phyloP scores from a whole-genome alignment of 1,140 invertebrate species.

The Pogonomyrmex barbatus region DNA sequence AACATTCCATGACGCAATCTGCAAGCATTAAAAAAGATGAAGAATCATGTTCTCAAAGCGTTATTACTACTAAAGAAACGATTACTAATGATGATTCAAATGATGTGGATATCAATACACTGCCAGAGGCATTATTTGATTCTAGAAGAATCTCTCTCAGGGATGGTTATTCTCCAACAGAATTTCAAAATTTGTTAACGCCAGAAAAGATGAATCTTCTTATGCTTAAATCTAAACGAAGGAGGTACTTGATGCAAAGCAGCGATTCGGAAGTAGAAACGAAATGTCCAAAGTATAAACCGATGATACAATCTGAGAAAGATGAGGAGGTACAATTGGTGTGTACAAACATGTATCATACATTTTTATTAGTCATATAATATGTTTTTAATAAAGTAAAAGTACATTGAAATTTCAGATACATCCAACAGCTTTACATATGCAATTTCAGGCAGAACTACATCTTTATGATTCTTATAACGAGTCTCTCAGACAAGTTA shows the following conservation, averaged over 20 bases:
- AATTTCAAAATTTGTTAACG: slow-evolving; percentile 82
- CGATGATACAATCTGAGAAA: slow-evolving; percentile 53
- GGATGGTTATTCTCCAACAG: slow-evolving; percentile 78
- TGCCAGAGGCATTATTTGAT: slow-evolving; percentile 80
- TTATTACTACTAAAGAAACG: slow-evolving; percentile 57
- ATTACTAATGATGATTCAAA: slow-evolving; percentile 74
- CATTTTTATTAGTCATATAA: not conserved
- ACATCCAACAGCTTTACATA: slow-evolving; percentile 83
- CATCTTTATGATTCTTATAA: slow-evolving; percentile 84
- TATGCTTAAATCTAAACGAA: slow-evolving; percentile 79
- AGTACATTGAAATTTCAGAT: slow-evolving; percentile 70
- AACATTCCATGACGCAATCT: slow-evolving; percentile 65
- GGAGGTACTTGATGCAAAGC: slow-evolving; percentile 75
- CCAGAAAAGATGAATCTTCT: slow-evolving; percentile 83
- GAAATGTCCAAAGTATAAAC: slow-evolving; percentile 63
- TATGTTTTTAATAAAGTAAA: slow-evolving; percentile 44
- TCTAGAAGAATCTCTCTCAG: slow-evolving; percentile 83
- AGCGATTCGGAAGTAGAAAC: slow-evolving; percentile 67
- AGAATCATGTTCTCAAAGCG: slow-evolving; percentile 61
- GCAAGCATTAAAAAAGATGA: slow-evolving; percentile 64
- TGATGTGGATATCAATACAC: slow-evolving; percentile 69
- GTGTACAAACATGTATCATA: slow-evolving; percentile 44
- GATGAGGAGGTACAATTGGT: slow-evolving; percentile 74
- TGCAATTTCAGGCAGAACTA: slow-evolving; percentile 84
- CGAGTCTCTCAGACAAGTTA: slow-evolving; percentile 82